Evolutionary conservation across 2,888 invertebrate species (phyloP), one percentile per base, ranked within the genome.

Genomic region (Thereva nobilitata): DNA sequence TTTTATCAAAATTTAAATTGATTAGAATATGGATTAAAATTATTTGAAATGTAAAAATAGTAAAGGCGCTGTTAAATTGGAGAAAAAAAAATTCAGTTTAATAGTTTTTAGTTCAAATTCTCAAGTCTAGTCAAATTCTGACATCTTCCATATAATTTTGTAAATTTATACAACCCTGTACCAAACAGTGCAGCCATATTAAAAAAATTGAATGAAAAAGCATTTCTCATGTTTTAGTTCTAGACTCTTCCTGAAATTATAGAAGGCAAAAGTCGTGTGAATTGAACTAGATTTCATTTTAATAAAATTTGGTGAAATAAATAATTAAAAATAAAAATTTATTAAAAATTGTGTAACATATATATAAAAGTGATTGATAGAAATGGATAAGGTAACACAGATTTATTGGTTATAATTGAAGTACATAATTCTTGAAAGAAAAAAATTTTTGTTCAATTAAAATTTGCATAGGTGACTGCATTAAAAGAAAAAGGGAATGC

Each of bases 401-500:
- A 12, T 8, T 42, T 65, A 40, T 49, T 56, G 23, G 65, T 3
- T 23, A 8, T 52, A 6, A n/a, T 47, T 47, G 47, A 8, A 47
- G 6, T 6, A 9, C 42, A 42, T 42, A 8, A 42, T 42, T 42
- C 42, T 2, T 42, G 1, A 1, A 42, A 9, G 2, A 42, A 8
- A 42, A 42, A 9, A 2, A 2, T 42, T 8, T 42, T 42, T 42
- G 7, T 42, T 35, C 35, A 38, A 56, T 59, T 47, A 23, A 34
- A 61, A 64, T 61, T 67, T 70, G 72, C 69, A 45, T 82, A 95
- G 94, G 92, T 91, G 72, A 86, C 89, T 76, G 86, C 84, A 75
- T 84, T 95, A 71, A 96, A 96, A 80, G 91, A 91, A 75, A 89
- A 89, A 81, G 96, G 95, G 71, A 96, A 96, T 79, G 86, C 87